Conservation (phyloP, 2,113 vertebrate species). For the Arizona elegans region DNA sequence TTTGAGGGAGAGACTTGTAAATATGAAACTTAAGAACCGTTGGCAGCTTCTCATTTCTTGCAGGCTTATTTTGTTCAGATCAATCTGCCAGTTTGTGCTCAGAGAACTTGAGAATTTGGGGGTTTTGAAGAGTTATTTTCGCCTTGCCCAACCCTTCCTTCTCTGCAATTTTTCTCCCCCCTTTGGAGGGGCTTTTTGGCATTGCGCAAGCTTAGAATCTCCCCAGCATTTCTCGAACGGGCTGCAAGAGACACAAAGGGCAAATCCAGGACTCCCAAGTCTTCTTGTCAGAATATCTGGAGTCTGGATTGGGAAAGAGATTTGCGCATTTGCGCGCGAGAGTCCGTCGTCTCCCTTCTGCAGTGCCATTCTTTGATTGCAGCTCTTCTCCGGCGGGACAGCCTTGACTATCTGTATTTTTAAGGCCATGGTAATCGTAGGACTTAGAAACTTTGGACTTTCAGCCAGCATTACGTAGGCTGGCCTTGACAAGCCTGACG, state of each 20-base stretch:
- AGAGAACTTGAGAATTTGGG: too few species aligned
- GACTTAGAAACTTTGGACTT: not conserved
- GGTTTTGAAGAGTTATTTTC: not conserved
- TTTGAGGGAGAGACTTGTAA: not conserved
- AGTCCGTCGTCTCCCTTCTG: too few species aligned
- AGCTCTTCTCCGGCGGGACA: not conserved
- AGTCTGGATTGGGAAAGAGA: not conserved
- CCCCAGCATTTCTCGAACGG: rapidly evolving
- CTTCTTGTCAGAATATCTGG: not conserved
- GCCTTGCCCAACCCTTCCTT: not conserved
- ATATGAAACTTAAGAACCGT: not conserved
- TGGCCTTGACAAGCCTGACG: not conserved
- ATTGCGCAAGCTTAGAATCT: not conserved
- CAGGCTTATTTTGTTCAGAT: not conserved
- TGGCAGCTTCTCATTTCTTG: not conserved
- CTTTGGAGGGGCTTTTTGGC: not conserved
- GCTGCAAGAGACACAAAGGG: not conserved
- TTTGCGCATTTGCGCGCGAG: not conserved
- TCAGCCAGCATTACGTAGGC: not conserved
- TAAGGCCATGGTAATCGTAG: not conserved
- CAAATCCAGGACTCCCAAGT: not conserved
- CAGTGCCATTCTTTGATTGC: not conserved
- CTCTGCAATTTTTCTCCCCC: not conserved
- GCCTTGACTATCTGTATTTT: not conserved
- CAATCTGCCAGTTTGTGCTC: not conserved